phyloP scores from a whole-genome alignment of 2,888 invertebrate genomes.

The Euspilapteryx auroguttella region DNA sequence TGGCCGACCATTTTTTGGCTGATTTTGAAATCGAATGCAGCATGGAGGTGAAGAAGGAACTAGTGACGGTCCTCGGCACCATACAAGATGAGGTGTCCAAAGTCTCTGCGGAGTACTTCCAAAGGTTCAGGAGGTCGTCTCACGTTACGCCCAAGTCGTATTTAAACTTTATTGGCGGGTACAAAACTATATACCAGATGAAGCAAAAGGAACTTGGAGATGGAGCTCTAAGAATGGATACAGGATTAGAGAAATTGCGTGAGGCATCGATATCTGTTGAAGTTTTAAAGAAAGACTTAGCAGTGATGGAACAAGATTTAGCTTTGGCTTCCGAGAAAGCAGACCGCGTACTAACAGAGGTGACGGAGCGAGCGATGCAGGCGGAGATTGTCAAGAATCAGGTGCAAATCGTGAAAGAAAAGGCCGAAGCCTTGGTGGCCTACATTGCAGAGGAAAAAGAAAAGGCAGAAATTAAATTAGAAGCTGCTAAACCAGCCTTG shows the following conservation, averaged over 20 bases:
- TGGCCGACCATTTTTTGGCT: conserved; percentile 88
- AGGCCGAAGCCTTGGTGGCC: conserved; percentile 86
- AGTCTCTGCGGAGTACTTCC: conserved; percentile 85
- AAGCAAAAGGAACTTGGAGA: conserved; percentile 89
- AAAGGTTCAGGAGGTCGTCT: conserved; percentile 88
- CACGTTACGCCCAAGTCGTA: conserved; percentile 98
- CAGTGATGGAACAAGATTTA: conserved; percentile 92
- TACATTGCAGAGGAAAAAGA: conserved; percentile 90
- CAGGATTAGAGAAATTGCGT: conserved; percentile 90
- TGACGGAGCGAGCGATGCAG: conserved; percentile 91
- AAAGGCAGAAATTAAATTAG: conserved; percentile 87
- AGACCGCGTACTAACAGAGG: conserved; percentile 83
- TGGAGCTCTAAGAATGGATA: conserved; percentile 92
- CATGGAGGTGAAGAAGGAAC: conserved; percentile 76
- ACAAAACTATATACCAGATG: conserved; percentile 89
- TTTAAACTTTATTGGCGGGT: conserved; percentile 91
- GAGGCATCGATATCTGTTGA: conserved; percentile 95
- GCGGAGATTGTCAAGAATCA: conserved; percentile 95
- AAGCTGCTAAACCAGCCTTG: conserved; percentile 93
- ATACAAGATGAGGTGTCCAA: conserved; percentile 91
- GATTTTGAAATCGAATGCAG: conserved; percentile 91
- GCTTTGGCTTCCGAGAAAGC: conserved; percentile 92
- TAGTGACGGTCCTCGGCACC: conserved; percentile 88
- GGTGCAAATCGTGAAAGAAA: conserved; percentile 94
- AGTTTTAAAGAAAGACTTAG: conserved; percentile 87